These are phyloP conservation scores for Melanocharis versteri DNA, from an alignment of 2,113 vertebrate genomes.

Conservation along the genomic window DNA sequence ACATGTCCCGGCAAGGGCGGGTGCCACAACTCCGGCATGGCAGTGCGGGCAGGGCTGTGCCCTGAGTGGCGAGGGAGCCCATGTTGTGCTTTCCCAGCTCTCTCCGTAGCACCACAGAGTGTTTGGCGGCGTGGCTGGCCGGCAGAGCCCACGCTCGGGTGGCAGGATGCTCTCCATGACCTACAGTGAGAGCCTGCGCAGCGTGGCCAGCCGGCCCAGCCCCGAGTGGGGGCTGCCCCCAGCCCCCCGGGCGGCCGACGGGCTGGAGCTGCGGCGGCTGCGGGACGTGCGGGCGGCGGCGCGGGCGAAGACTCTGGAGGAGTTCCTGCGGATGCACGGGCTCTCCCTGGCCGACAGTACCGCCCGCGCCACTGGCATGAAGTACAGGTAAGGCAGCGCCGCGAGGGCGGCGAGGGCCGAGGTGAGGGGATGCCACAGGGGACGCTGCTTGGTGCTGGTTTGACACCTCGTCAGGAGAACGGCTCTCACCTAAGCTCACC, in stretches of 20 bases:
- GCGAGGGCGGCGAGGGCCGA: not conserved
- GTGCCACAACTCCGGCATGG: accelerated
- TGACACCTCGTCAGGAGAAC: not conserved
- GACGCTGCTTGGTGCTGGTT: not conserved
- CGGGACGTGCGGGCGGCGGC: slow-evolving; percentile 87
- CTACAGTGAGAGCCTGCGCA: slow-evolving; percentile 94
- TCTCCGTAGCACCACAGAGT: not conserved
- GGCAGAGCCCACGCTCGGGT: slow-evolving; percentile 74
- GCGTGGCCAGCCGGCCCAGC: slow-evolving; percentile 89
- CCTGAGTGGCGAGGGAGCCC: not conserved
- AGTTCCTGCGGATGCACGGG: slow-evolving; percentile 95
- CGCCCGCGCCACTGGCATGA: slow-evolving; percentile 91
- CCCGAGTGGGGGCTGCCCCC: slow-evolving; percentile 90
- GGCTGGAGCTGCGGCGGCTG: slow-evolving; percentile 85
- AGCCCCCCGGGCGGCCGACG: slow-evolving; percentile 76
- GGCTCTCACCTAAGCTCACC: not conserved
- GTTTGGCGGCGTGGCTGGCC: slow-evolving; percentile 60
- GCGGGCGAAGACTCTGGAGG: slow-evolving; percentile 93
- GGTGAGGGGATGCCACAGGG: not conserved
- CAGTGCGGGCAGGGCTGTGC: accelerated
- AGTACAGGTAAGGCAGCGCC: slow-evolving; percentile 89
- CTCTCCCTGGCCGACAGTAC: slow-evolving; percentile 90
- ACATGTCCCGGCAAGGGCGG: not conserved
- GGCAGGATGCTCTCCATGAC: slow-evolving; percentile 95
- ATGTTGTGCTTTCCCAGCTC: not conserved